Evolutionary conservation across 2,797 vertebrate species (phyloP), one percentile per base, ranked within the genome.

Genomic region (Adelosebastes latens): DNA sequence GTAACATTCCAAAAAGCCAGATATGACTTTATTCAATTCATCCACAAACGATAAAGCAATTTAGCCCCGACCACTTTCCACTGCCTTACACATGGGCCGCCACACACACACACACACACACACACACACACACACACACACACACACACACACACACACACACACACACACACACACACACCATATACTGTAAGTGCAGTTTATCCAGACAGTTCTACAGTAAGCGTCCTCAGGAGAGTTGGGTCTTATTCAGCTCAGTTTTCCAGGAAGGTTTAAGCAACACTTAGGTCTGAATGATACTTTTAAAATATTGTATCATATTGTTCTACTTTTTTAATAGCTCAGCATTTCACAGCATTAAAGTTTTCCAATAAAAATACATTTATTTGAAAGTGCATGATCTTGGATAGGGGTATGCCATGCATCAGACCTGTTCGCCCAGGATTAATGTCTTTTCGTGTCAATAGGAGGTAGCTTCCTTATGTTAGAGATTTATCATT

Each of bases 21-120:
- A 95, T 94, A 93, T 92, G 92, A 94, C 94, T 95, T 95, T 94
- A 95, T 95, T 95, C 89, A 88, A 92, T 91, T 92, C 90, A 94
- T 91, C 91, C 89, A 87, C 83, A 88, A 94, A 94, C 83, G 89
- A 90, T 94, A 94, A 94, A 93, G 91, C 89, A 94, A 94, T 96
- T 95, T 95, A 80, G 88, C 75, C 81, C 90, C 18, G 72, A 94
- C 92, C 93, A 93, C 92, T 94, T 93, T 92, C 91, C 82, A 84
- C 93, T 89, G 83, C 76, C 87, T 91, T 87, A 88, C 89, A 88
- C 89, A 82, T 80, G 77, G 73, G 63, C 73, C 1, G 31, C 32
- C 49, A 10, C 46, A 9, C 46, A 4, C 65, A 8, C 64, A 20
- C 8, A 2, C 24, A 20, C 22, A 11, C 39, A 12, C 36, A 18